Evolutionary conservation across 30 jellyfish, hydroid and myxozoan species (phyloP).

Genomic region (Cassiopea xamachana): DNA sequence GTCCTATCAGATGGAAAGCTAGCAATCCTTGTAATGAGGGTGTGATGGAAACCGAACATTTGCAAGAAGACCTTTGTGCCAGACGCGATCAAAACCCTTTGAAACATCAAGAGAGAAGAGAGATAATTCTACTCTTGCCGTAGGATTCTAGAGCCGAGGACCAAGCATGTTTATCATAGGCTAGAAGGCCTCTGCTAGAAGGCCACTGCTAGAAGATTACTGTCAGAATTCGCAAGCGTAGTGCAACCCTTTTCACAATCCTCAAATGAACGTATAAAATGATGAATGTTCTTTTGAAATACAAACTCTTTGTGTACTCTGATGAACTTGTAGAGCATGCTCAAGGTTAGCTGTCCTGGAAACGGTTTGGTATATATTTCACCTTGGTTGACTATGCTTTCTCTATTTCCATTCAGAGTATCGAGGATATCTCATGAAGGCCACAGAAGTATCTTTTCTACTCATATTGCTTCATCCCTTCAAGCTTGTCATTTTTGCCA

Average conservation of each 20-base stretch:
- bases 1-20: too few relatives aligned
- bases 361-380: slow-evolving; percentile 9
- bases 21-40: too few relatives aligned
- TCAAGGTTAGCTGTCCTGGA: neutral
- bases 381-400: neutral
- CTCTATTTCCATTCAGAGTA: neutral
- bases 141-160: too few relatives aligned
- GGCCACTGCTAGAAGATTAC: neutral
- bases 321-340: slow-evolving; percentile 2
- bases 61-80: too few relatives aligned
- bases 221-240: neutral
- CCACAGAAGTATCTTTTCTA: slow-evolving; percentile 62
- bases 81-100: too few relatives aligned
- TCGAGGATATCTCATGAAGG: slow-evolving; percentile 42
- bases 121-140: too few relatives aligned
- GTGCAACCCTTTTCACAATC: slow-evolving; percentile 48
- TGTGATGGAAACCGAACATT: too few relatives aligned
- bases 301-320: slow-evolving; percentile 29
- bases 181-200: neutral
- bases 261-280: slow-evolving; percentile 36
- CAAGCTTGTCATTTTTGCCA: slow-evolving; percentile 6
- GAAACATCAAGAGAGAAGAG: too few relatives aligned
- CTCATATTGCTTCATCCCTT: slow-evolving; percentile 43
- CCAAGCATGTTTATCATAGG: too few relatives aligned
- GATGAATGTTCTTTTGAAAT: slow-evolving; percentile 43